Conservation (phyloP, 2,113 vertebrate species). For the Forbesichthys agassizii region DNA sequence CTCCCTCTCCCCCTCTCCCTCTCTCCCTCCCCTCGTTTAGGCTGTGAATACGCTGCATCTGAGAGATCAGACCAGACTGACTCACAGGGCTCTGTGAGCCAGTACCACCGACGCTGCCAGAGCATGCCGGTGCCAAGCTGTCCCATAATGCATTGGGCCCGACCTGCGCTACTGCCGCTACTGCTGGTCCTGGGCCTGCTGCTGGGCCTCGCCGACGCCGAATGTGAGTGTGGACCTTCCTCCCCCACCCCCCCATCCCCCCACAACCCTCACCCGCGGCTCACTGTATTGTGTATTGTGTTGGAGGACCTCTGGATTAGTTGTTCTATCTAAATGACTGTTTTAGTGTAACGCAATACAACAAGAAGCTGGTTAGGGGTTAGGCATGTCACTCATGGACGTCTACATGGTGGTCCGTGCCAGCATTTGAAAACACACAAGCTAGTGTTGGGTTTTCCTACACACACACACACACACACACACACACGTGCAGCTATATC, state of each 20-base stretch:
- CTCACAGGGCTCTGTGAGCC: constrained; percentile 83
- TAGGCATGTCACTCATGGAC: no score
- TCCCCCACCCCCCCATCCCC: constrained; percentile 1
- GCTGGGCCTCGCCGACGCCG: constrained; percentile 83
- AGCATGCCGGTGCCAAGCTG: constrained; percentile 87
- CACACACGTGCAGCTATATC: no score
- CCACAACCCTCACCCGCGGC: constrained; percentile 3
- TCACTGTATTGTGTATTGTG: constrained; percentile 17
- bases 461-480: neutral
- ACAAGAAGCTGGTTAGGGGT: no score
- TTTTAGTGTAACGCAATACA: no score
- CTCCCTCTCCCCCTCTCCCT: constrained; percentile 25
- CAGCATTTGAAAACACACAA: no score
- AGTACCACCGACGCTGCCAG: constrained; percentile 84
- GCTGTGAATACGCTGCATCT: constrained; percentile 91
- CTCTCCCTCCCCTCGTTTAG: constrained; percentile 71
- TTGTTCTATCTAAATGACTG: neutral
- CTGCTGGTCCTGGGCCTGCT: constrained; percentile 85
- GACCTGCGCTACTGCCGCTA: constrained; percentile 79
- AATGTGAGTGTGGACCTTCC: constrained; percentile 82
- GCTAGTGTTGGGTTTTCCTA: neutral
- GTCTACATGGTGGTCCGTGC: no score
- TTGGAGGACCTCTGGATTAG: neutral
- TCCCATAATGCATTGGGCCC: constrained; percentile 86
- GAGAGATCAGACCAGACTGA: constrained; percentile 84